phyloP scores from a whole-genome alignment of 1,140 invertebrate genomes.

The Bombus waltoni region DNA sequence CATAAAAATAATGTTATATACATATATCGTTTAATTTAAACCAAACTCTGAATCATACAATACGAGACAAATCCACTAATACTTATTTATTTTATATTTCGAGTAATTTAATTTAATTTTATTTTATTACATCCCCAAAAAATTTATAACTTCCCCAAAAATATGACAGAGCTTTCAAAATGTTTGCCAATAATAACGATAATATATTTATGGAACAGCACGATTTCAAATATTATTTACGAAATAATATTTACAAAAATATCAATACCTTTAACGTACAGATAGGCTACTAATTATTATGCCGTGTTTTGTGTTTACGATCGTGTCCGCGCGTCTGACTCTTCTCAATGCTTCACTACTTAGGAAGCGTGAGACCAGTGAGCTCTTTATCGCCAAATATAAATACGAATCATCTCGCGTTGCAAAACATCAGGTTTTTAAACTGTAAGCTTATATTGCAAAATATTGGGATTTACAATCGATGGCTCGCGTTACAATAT shows the following conservation, averaged over 20 bases:
- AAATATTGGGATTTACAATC: background rate
- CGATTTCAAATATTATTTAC: no score
- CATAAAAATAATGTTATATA: background rate
- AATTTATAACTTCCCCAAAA: background rate
- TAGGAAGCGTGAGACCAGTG: background rate
- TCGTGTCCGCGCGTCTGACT: constrained; percentile 20
- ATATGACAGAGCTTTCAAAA: no score
- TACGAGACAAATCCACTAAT: background rate
- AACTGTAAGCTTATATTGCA: background rate
- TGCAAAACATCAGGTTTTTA: constrained; percentile 8
- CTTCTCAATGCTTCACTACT: constrained; percentile 15
- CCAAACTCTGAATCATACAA: background rate
- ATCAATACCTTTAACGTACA: no score
- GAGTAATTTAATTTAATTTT: background rate
- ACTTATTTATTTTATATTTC: background rate
- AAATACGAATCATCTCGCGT: background rate
- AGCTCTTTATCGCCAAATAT: background rate
- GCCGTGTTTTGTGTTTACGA: background rate
- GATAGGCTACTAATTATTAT: background rate
- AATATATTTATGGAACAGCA: no score
- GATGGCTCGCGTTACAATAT: background rate
- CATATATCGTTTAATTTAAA: background rate
- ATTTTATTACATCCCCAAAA: background rate
- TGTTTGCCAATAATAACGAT: background rate
- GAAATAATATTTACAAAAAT: background rate